Percentiles rank a stretch among this genome's conserved stretches.
phyloP scores from a whole-genome alignment of 2,113 vertebrate species.

The Myodes glareolus region DNA sequence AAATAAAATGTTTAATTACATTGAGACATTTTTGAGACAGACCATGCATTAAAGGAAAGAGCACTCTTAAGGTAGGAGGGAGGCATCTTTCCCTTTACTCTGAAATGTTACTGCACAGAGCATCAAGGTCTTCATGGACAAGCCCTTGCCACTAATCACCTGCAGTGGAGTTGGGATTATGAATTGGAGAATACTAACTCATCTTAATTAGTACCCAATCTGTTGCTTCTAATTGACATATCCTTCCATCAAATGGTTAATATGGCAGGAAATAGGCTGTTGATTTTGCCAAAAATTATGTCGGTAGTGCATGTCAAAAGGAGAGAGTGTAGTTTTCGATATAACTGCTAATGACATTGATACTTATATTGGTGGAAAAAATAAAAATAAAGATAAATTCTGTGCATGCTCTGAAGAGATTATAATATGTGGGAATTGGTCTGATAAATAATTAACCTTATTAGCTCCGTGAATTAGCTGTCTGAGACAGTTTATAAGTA shows the following conservation, averaged over 20 bases:
- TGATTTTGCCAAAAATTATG: slow-evolving; percentile 6
- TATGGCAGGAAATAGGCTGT: not conserved
- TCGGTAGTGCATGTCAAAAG: not conserved
- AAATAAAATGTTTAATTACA: not conserved
- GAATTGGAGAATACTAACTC: not conserved
- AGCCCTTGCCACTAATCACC: not conserved
- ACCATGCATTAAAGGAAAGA: not conserved
- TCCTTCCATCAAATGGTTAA: not conserved
- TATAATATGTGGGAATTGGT: not conserved
- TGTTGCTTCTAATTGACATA: not conserved
- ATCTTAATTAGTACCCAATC: not conserved
- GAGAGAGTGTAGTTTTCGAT: not conserved
- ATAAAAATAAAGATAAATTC: not conserved
- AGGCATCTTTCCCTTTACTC: not conserved
- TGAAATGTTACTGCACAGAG: not conserved
- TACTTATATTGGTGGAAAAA: not conserved
- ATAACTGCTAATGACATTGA: not conserved
- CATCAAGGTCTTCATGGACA: not conserved
- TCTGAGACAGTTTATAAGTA: not conserved
- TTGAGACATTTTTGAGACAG: not conserved
- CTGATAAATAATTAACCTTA: not conserved
- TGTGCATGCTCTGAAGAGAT: not conserved
- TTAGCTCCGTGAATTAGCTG: slow-evolving; percentile 25
- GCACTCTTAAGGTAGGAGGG: not conserved
- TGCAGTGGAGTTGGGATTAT: not conserved